Base-by-base conservation (phyloP, 2,888 invertebrate genomes). In the Penaeus monodon region DNA sequence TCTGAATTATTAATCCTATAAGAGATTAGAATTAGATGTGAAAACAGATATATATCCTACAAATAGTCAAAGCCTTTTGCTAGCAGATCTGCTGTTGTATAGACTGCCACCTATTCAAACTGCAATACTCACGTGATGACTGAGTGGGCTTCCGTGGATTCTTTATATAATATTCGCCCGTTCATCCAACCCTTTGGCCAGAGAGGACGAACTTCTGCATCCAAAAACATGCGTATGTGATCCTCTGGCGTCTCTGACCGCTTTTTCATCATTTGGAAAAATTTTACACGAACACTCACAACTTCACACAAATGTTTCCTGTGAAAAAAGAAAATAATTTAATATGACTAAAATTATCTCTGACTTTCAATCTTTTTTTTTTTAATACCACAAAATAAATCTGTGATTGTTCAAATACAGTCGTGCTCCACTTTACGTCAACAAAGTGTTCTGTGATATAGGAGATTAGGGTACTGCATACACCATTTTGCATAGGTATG, bases 181-280 rank as follows among this genome's bases (percentile, higher is more conserved):
- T 94, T 93, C 91, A 95, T 95, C 93, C 95, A 95, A 29, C 95
- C 95, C 78, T 92, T 92, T 7, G 95, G 95, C 95, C 95, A 96
- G 64, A 95, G 92, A 22, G 94, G 94, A 92, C 94, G 93, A n/a
- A 95, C 94, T 86, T 94, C 93, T 68, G 92, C 91, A 81, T 94
- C 94, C 74, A 96, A 92, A 91, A 95, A 94, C 0, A 92, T 91
- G 70, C 93, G 93, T 2, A 95, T 93, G 84, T 93, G 94, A 65
- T 93, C 93, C 86, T 94, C 94, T 78, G 92, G 91, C 64, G 92
- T 92, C 88, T 93, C 93, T 89, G 93, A 93, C 66, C 93, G 92
- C 49, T 93, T 92, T 91, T 92, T 93, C 44, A 92, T 91, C 89
- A 93, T 92, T 81, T 93, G 93, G 91, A 92, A 94, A 89, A 93